These are phyloP conservation scores for Hylia prasina DNA, from an alignment of 2,113 vertebrate species.

Conservation along the genomic window DNA sequence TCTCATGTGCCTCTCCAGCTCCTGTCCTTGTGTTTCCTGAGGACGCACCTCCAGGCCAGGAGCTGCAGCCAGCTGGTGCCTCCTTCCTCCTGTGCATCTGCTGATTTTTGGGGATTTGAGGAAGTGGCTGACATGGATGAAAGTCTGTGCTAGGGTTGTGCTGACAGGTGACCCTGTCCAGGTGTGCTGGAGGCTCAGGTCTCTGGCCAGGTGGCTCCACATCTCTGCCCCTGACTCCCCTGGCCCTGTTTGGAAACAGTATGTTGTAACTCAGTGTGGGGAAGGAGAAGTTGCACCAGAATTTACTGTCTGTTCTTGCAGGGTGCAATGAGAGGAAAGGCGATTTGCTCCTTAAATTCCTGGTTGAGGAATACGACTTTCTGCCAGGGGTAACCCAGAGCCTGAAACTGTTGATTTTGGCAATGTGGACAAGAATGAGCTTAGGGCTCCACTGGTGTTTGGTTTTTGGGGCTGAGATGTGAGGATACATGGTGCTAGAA, in stretches of 20 bases:
- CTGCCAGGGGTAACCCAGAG: neutral
- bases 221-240: neutral
- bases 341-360: neutral
- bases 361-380: neutral
- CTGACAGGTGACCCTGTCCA: neutral
- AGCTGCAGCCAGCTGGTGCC: neutral
- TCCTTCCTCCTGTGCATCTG: neutral
- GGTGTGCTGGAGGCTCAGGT: neutral
- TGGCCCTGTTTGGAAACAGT: neutral
- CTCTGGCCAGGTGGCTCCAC: neutral
- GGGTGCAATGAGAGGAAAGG: neutral
- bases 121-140: fast-evolving
- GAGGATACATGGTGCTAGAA: neutral
- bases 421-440: neutral
- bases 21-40: neutral
- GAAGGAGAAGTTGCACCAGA: neutral
- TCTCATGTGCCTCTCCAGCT: neutral
- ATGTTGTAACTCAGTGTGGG: neutral
- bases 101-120: neutral
- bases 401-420: neutral
- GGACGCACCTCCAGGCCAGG: neutral
- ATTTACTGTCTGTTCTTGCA: neutral
- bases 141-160: neutral
- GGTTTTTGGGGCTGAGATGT: neutral
- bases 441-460: neutral